These are phyloP conservation scores for Taxidea taxus DNA, from an alignment of 2,113 vertebrate species.

Conservation along the genomic window DNA sequence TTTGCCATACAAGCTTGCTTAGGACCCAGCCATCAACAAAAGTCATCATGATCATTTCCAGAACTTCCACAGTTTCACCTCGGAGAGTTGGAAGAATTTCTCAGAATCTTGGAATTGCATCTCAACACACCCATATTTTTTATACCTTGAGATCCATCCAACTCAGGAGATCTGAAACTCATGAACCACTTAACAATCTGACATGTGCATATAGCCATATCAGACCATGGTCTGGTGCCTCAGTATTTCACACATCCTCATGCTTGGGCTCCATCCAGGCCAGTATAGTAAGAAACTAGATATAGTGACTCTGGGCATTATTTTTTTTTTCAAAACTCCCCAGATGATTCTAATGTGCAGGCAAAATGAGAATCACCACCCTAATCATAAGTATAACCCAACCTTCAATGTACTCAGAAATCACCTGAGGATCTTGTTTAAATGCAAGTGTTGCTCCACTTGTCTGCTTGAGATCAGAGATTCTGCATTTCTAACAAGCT, in stretches of 20 bases:
- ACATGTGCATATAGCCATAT: rapidly evolving
- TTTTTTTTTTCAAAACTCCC: not conserved
- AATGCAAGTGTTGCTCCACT: not conserved
- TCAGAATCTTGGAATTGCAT: not conserved
- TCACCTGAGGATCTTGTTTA: not conserved
- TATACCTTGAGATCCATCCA: not conserved
- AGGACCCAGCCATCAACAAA: not conserved
- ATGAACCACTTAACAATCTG: not conserved
- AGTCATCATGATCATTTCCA: not conserved
- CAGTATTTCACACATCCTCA: not conserved
- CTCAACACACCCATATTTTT: not conserved
- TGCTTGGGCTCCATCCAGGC: not conserved
- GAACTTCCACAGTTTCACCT: not conserved
- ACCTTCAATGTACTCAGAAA: not conserved
- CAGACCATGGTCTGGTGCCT: not conserved
- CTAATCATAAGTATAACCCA: not conserved
- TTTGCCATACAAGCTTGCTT: not conserved
- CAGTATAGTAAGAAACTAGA: not conserved
- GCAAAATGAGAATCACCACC: not conserved
- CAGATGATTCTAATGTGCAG: not conserved
- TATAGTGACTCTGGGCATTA: not conserved
- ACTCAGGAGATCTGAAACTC: not conserved
- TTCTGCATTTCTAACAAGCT: not conserved
- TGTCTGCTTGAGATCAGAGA: not conserved
- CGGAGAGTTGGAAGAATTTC: not conserved